phyloP scores from a whole-genome alignment of 1,140 invertebrate genomes.

The Aphidius gifuensis region DNA sequence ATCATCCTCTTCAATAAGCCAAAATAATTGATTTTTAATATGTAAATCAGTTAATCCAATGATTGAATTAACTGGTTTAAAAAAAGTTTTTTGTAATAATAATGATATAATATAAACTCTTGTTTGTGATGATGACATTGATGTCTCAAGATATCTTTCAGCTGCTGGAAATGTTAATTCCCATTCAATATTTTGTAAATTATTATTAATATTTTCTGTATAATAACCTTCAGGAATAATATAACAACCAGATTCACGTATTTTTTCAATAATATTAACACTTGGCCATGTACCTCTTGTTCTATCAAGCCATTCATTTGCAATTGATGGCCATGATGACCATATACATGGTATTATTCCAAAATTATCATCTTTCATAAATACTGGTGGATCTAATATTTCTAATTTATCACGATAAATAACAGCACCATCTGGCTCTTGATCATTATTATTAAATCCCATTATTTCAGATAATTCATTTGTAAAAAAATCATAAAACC shows the following conservation, averaged over 20 bases:
- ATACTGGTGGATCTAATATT: conserved; percentile 24
- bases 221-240: conserved; percentile 65
- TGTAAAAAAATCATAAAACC: conserved; percentile 62
- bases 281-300: conserved; percentile 66
- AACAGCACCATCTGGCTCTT: conserved; percentile 58
- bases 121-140: conserved; percentile 66
- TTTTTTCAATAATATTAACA: conserved; percentile 61
- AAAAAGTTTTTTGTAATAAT: conserved; percentile 65
- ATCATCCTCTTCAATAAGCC: conserved; percentile 64
- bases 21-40: conserved; percentile 74
- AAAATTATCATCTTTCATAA: conserved; percentile 51
- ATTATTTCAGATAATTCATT: conserved; percentile 55
- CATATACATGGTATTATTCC: conserved; percentile 65
- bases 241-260: conserved; percentile 66
- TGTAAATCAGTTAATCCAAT: conserved; percentile 63
- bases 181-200: conserved; percentile 69
- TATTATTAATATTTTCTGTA: conserved; percentile 57
- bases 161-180: conserved; percentile 69
- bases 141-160: conserved; percentile 68
- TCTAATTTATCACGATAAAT: conserved; percentile 57
- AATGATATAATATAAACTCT: conserved; percentile 66
- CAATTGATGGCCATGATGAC: conserved; percentile 64
- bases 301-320: conserved; percentile 63
- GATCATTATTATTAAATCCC: conserved; percentile 45
- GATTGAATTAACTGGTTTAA: conserved; percentile 58